Conservation (phyloP, 2,113 vertebrate species). For the Chaenogobius annularis region DNA sequence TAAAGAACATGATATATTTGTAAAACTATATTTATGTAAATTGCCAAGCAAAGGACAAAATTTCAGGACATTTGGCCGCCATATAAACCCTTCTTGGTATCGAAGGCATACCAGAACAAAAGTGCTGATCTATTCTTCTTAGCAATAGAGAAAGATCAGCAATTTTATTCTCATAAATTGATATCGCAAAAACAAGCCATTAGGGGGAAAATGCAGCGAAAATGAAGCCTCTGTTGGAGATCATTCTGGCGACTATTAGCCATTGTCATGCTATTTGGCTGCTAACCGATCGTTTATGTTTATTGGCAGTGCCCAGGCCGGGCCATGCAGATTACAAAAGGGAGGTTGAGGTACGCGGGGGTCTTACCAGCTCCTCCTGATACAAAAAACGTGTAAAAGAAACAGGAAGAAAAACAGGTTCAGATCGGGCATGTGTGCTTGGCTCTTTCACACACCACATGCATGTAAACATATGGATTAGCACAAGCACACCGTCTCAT, state of each 20-base stretch:
- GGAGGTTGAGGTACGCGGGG: constrained; percentile 31
- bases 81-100: constrained; percentile 11
- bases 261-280: constrained; percentile 53
- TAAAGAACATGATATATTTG: neutral
- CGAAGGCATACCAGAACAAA: constrained; percentile 21
- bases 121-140: constrained; percentile 35
- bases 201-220: constrained; percentile 4
- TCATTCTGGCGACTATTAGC: constrained; percentile 16
- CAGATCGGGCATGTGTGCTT: constrained; percentile 50
- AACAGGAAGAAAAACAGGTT: constrained; percentile 59
- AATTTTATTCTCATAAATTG: constrained; percentile 28
- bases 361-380: constrained; percentile 73
- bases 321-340: constrained; percentile 58
- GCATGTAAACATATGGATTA: constrained; percentile 8
- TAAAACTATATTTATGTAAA: neutral
- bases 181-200: constrained; percentile 18
- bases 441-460: constrained; percentile 13
- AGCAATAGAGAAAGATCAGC: constrained; percentile 24
- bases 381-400: constrained; percentile 51
- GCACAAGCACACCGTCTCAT: constrained; percentile 13
- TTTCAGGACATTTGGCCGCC: constrained; percentile 13
- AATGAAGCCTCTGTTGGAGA: constrained; percentile 19
- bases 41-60: constrained; percentile 24
- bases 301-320: constrained; percentile 41
- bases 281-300: constrained; percentile 7